Evolutionary conservation across 2,888 invertebrate genomes (phyloP).

Genomic region (Synanthedon vespiformis): DNA sequence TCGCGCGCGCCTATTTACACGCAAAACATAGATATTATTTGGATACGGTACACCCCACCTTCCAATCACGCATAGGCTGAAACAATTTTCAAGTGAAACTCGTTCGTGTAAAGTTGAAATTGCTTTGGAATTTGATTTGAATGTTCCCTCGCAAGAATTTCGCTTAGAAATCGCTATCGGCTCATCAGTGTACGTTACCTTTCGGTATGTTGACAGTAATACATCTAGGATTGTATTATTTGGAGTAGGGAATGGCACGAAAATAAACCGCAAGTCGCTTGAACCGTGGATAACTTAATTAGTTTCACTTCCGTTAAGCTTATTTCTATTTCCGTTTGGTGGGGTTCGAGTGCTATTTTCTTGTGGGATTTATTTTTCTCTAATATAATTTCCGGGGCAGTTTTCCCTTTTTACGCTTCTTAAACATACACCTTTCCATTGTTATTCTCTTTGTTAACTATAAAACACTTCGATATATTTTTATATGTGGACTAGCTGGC

Average conservation of each 20-base stretch:
- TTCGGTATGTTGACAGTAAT: slow-evolving; percentile 56
- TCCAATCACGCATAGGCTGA: slow-evolving; percentile 18
- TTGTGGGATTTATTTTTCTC: slow-evolving; percentile 57
- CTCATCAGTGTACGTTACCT: slow-evolving; percentile 51
- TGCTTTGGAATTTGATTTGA: slow-evolving; percentile 6
- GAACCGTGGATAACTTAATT: slow-evolving; percentile 66
- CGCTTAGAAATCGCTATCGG: slow-evolving; percentile 48
- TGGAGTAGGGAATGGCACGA: slow-evolving; percentile 50
- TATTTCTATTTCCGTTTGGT: slow-evolving; percentile 66
- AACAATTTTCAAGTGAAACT: slow-evolving; percentile 24
- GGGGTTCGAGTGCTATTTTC: slow-evolving; percentile 53
- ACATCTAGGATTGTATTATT: slow-evolving; percentile 46
- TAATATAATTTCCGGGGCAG: slow-evolving; percentile 51
- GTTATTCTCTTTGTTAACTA: neutral
- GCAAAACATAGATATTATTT: slow-evolving; percentile 60
- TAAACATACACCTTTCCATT: slow-evolving; percentile 14
- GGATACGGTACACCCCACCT: slow-evolving; percentile 48
- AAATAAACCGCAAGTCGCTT: slow-evolving; percentile 59
- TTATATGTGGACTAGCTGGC: too few relatives aligned
- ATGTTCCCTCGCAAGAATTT: slow-evolving; percentile 41
- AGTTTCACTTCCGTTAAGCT: slow-evolving; percentile 65
- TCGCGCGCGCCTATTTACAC: slow-evolving; percentile 57
- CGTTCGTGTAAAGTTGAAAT: neutral
- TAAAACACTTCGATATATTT: too few relatives aligned
- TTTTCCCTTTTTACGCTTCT: slow-evolving; percentile 25